Base-by-base conservation (phyloP, 2,888 invertebrate genomes). In the Drosophila leonis region DNA sequence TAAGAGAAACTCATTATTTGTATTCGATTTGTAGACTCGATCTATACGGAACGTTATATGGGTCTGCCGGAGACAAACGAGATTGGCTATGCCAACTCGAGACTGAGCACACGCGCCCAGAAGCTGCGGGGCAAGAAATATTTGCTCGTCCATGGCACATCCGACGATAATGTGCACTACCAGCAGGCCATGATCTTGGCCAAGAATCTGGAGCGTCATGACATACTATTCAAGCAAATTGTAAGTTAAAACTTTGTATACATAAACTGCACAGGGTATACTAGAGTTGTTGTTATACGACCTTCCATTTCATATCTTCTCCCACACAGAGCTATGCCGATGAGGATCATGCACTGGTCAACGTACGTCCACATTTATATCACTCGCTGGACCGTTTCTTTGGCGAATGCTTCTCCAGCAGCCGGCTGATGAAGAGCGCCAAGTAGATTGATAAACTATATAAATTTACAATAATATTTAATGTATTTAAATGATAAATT, bases 31-130 rank as follows among this genome's bases (percentile, higher is more conserved):
- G 0, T 92, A 99, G 98, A 99, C 94, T 97, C 99, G 0, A 97
- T 98, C 80, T 99, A 99, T 92, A 98, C 99, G 1, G 99, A 99
- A 93, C 94, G 99, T 24, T 99, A 98, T 92, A 98, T 99, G 99
- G 97, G 97, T 41, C 93, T 97, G 39, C 98, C 98, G 0, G 91
- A 92, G 1, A 96, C 96, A 75, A 98, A 98, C 93, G 91, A 94
- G 20, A 90, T 92, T 33, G 97, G 96, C 33, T 98, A 98, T 92
- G 93, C 94, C 54, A 94, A 94, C 41, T 96, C 97, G 0, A 96
- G 97, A 72, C 94, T 99, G 7, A 94, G 97, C 33, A 95, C 95
- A 68, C 95, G 95, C 83, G 95, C 94, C 39, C 94, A 94, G 51
- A 95, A 95, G 79, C 94, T 97, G 79, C 92, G 93, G 54, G 93